Conservation (phyloP, 2,797 vertebrate species). For the Channallabes apus region DNA sequence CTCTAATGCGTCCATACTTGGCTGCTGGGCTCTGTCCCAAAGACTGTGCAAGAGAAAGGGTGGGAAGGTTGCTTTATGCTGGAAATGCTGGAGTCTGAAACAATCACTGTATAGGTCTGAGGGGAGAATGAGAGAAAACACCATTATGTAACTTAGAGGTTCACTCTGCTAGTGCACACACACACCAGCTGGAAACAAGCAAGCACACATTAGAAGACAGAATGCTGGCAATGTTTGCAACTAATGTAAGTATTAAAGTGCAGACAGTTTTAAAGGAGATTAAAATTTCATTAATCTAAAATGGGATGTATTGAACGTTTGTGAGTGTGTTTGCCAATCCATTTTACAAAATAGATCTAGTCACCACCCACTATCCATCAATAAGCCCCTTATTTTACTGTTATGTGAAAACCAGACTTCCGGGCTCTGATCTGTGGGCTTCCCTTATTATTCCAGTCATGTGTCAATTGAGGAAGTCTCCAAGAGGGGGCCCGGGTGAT, state of each 20-base stretch:
- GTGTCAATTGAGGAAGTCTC: slow-evolving; percentile 52
- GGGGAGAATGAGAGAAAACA: slow-evolving; percentile 22
- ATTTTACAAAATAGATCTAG: slow-evolving; percentile 27
- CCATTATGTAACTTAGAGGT: slow-evolving; percentile 41
- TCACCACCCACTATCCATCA: slow-evolving; percentile 19
- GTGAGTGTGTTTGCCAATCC: not conserved
- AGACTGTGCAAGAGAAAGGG: slow-evolving; percentile 12
- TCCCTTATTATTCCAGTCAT: slow-evolving; percentile 58
- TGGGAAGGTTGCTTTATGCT: slow-evolving; percentile 20
- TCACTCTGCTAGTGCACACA: slow-evolving; percentile 28
- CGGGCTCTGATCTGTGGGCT: slow-evolving; percentile 36
- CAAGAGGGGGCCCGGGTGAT: slow-evolving; percentile 34
- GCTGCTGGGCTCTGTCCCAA: slow-evolving; percentile 46
- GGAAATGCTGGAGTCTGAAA: slow-evolving; percentile 19
- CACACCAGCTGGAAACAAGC: slow-evolving; percentile 46
- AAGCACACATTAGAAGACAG: slow-evolving; percentile 30
- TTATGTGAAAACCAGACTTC: slow-evolving; percentile 48
- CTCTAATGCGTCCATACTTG: slow-evolving; percentile 32
- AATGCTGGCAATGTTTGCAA: slow-evolving; percentile 20
- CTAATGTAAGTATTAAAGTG: slow-evolving; percentile 7
- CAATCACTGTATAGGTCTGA: not conserved
- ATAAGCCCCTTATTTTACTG: slow-evolving; percentile 32
- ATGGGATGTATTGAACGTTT: not conserved
- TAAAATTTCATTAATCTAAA: not conserved
- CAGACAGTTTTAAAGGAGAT: not conserved